These are phyloP conservation scores for Rhogogaster chlorosoma DNA, from an alignment of 2,888 invertebrate genomes.

Conservation along the genomic window DNA sequence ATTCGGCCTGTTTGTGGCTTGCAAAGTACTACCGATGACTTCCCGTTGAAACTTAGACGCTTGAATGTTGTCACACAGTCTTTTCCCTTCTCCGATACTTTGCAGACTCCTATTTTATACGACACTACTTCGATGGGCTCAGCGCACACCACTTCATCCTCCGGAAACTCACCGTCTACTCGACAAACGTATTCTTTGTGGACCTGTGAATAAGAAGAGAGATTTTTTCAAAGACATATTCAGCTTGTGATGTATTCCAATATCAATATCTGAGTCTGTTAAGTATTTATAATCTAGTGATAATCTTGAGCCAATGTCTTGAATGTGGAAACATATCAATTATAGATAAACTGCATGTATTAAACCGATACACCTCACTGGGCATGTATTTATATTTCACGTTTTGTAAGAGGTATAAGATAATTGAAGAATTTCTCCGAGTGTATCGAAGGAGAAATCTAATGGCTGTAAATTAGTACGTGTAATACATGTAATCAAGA, in stretches of 20 bases:
- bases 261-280: background rate
- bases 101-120: conserved; percentile 97
- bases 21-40: conserved; percentile 96
- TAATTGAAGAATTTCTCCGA: background rate
- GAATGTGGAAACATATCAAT: background rate
- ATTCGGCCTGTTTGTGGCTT: conserved; percentile 97
- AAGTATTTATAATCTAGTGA: background rate
- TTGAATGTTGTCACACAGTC: conserved; percentile 95
- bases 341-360: background rate
- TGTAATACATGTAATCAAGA: conserved; percentile 28
- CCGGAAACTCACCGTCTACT: conserved; percentile 96
- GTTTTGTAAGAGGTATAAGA: conserved; percentile 4
- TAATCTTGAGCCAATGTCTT: background rate
- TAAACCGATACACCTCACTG: background rate
- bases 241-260: too few relatives aligned
- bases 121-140: conserved; percentile 96
- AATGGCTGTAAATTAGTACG: background rate
- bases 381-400: background rate
- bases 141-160: conserved; percentile 92
- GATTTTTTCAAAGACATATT: background rate
- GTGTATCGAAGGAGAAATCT: conserved; percentile 41
- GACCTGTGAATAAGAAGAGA: conserved; percentile 79
- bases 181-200: conserved; percentile 97
- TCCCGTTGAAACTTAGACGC: conserved; percentile 92
- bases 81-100: conserved; percentile 95